Evolutionary conservation across 1,140 invertebrate genomes (phyloP).

Genomic region (Contarinia nasturtii): DNA sequence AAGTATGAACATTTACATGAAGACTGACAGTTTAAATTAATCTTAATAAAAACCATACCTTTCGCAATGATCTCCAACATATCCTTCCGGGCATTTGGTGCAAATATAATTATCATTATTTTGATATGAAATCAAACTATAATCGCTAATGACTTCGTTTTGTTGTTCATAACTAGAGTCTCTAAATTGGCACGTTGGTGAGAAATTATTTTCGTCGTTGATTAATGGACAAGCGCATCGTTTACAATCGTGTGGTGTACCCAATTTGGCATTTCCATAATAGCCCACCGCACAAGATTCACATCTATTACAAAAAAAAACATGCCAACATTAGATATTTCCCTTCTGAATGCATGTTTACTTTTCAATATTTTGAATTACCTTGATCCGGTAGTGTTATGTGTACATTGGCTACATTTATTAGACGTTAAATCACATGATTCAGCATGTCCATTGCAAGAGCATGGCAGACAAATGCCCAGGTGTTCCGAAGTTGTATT

Average conservation of each 20-base stretch:
- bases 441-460: constrained; percentile 76
- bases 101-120: constrained; percentile 54
- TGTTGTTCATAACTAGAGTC: constrained; percentile 25
- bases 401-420: constrained; percentile 52
- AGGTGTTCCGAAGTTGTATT: constrained; percentile 29
- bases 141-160: constrained; percentile 23
- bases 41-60: constrained; percentile 33
- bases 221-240: constrained; percentile 72
- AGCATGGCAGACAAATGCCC: constrained; percentile 63
- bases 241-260: constrained; percentile 57
- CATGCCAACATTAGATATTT: not conserved
- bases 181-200: constrained; percentile 60
- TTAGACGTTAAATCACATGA: constrained; percentile 61
- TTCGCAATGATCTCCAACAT: constrained; percentile 83
- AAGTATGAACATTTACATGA: constrained; percentile 1
- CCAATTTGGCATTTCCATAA: constrained; percentile 72
- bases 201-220: constrained; percentile 64
- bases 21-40: not conserved
- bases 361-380: constrained; percentile 10
- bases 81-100: constrained; percentile 75
- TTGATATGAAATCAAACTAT: constrained; percentile 7
- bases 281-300: constrained; percentile 74
- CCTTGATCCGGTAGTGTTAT: constrained; percentile 40
- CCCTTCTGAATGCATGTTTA: not conserved
- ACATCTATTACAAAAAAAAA: constrained; percentile 34